These are phyloP conservation scores for Geotrupes spiniger DNA, from an alignment of 2,888 invertebrate genomes.

Conservation along the genomic window DNA sequence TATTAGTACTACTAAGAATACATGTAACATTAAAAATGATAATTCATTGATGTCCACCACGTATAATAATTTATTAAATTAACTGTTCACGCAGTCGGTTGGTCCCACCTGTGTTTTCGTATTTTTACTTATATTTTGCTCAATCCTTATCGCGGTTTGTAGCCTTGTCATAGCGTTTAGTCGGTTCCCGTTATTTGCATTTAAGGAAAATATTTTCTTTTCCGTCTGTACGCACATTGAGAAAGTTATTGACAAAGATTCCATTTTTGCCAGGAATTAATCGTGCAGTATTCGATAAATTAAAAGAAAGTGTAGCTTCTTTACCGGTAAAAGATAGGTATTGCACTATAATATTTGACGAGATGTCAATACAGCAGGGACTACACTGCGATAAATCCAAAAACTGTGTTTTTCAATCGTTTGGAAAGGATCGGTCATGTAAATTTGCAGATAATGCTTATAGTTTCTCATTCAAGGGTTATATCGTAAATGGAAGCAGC, in stretches of 20 bases:
- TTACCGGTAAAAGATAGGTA: background rate
- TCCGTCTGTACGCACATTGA: background rate
- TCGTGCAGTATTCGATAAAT: background rate
- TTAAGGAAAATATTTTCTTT: background rate
- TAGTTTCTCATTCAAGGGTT: too few relatives aligned
- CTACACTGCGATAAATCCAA: background rate
- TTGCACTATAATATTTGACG: background rate
- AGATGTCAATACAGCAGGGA: background rate
- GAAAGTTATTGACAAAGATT: background rate
- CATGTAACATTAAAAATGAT: too few relatives aligned
- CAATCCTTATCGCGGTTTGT: too few relatives aligned
- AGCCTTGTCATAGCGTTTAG: too few relatives aligned
- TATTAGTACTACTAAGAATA: too few relatives aligned
- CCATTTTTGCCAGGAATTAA: background rate
- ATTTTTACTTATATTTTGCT: too few relatives aligned
- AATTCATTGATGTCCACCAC: too few relatives aligned
- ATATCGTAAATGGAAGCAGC: too few relatives aligned
- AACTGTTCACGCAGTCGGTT: too few relatives aligned
- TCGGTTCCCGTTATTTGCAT: too few relatives aligned
- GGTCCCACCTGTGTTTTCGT: too few relatives aligned
- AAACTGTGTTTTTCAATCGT: background rate
- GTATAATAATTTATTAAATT: too few relatives aligned
- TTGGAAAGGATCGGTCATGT: background rate
- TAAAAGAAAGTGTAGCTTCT: background rate
- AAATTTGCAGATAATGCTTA: background rate